Conservation (phyloP, 2,113 vertebrate genomes). For the Agapornis roseicollis region DNA sequence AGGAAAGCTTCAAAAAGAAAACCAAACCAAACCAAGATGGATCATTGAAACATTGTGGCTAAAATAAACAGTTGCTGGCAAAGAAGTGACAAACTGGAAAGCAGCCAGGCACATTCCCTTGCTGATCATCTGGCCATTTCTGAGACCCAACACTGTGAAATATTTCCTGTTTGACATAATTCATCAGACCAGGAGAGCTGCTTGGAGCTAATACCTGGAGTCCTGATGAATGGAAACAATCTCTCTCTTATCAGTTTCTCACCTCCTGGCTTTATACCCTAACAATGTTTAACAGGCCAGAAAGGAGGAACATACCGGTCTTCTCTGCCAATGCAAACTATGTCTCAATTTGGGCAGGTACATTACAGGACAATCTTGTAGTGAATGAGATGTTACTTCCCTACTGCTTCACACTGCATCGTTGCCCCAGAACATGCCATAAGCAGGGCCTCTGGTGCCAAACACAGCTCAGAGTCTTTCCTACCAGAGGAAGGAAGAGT, state of each 20-base stretch:
- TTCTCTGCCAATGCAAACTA: not conserved
- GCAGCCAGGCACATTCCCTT: not conserved
- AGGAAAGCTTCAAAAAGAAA: constrained; percentile 11
- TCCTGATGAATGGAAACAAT: not conserved
- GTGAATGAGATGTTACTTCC: not conserved
- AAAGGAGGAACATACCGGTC: not conserved
- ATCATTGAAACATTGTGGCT: not conserved
- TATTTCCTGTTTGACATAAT: not conserved
- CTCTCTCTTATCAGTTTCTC: not conserved
- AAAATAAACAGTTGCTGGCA: not conserved
- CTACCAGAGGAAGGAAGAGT: not conserved
- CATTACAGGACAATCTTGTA: not conserved
- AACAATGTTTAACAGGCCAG: not conserved
- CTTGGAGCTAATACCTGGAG: not conserved
- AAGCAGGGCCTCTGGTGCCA: not conserved
- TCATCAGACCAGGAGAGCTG: not conserved
- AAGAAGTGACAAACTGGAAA: not conserved
- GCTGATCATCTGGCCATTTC: not conserved
- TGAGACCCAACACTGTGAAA: not conserved
- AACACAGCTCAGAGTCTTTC: not conserved
- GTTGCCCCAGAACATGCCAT: not conserved
- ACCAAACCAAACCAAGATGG: accelerated
- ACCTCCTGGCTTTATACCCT: not conserved
- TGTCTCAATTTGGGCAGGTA: not conserved
- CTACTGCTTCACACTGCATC: not conserved